phyloP scores from a whole-genome alignment of 2,797 vertebrate species.

The Mionectes olivaceus region DNA sequence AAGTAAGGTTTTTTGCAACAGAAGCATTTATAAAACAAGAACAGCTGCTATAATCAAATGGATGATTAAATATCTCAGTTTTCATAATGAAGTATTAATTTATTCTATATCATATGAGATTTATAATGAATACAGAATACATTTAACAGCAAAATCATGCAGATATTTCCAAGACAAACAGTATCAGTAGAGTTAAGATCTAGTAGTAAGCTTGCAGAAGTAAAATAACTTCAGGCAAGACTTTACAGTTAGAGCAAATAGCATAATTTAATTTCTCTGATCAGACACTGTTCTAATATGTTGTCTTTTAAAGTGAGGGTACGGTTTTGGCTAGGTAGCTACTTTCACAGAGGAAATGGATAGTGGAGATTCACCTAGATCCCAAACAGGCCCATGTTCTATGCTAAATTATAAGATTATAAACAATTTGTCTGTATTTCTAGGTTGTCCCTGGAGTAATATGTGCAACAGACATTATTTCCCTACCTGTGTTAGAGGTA shows the following conservation, averaged over 20 bases:
- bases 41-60: background rate
- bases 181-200: background rate
- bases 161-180: background rate
- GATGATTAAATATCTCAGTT: background rate
- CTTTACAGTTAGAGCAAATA: background rate
- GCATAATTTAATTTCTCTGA: background rate
- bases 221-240: background rate
- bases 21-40: background rate
- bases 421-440: conserved; percentile 27
- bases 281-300: background rate
- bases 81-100: background rate
- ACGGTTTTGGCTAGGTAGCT: background rate
- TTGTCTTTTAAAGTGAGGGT: background rate
- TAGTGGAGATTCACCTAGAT: background rate
- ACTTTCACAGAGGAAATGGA: background rate
- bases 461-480: conserved; percentile 85
- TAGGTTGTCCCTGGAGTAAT: conserved; percentile 86
- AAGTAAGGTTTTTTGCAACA: background rate
- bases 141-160: background rate
- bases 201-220: background rate
- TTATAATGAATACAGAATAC: background rate
- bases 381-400: background rate
- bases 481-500: conserved; percentile 85
- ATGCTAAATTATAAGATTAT: background rate
- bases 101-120: background rate